These are phyloP conservation scores for Ardeotis arabs DNA, from an alignment of 2,113 vertebrate genomes.

Conservation along the genomic window DNA sequence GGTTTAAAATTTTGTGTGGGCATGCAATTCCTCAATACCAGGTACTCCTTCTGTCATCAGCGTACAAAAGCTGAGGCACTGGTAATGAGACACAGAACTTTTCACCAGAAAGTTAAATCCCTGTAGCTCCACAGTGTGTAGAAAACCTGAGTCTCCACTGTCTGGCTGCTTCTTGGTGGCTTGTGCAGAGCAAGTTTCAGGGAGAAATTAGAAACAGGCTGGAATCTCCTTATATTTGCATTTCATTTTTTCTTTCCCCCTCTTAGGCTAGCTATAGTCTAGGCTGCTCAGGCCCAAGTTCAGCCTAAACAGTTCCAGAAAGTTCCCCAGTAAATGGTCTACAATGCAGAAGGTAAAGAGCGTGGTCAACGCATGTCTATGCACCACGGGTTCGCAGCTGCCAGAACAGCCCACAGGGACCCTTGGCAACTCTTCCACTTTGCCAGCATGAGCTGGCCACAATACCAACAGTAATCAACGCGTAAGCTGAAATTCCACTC, in stretches of 20 bases:
- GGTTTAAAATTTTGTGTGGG: background rate
- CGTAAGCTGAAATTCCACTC: background rate
- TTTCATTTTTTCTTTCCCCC: background rate
- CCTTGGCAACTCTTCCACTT: background rate
- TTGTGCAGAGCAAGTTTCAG: background rate
- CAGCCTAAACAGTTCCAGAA: background rate
- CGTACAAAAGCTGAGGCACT: background rate
- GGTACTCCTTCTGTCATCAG: background rate
- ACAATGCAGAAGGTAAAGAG: background rate
- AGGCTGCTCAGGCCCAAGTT: background rate
- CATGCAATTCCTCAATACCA: background rate
- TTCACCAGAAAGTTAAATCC: background rate
- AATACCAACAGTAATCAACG: background rate
- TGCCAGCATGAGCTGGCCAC: background rate
- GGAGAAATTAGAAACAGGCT: background rate
- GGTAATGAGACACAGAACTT: background rate
- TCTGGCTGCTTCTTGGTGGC: background rate
- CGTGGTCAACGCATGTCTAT: rapidly evolving
- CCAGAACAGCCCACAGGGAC: background rate
- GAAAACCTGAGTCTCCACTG: background rate
- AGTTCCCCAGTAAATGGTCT: background rate
- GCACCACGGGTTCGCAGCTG: background rate
- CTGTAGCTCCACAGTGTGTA: background rate
- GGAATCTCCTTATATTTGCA: background rate
- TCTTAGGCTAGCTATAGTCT: background rate